Evolutionary conservation across 2,888 invertebrate species (phyloP).

Genomic region (Agonopterix arenella): DNA sequence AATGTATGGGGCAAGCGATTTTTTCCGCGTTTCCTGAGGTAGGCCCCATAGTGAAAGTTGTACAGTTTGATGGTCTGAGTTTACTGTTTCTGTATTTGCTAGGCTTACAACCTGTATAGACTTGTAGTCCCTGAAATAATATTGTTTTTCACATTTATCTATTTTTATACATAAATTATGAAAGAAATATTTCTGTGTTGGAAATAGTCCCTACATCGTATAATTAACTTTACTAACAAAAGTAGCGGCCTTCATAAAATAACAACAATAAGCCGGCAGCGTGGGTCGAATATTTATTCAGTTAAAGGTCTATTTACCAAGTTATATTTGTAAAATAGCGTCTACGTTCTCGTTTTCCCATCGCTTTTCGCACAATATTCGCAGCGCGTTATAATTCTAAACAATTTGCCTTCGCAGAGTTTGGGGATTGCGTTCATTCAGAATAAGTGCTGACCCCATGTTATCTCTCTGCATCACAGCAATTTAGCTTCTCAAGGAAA

Average conservation of each 20-base stretch:
- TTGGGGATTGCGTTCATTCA: conserved; percentile 35
- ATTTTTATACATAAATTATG: no score
- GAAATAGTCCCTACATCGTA: not conserved
- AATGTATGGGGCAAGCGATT: no score
- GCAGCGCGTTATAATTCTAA: conserved; percentile 24
- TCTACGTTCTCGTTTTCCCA: conserved; percentile 10
- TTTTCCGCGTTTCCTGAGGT: no score
- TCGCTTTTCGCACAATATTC: conserved; percentile 8
- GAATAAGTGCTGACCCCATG: conserved; percentile 28
- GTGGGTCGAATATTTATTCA: conserved; percentile 11
- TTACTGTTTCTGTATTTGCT: no score
- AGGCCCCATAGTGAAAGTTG: no score
- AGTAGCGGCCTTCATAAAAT: conserved; percentile 5
- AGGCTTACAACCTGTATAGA: no score
- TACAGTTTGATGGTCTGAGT: no score
- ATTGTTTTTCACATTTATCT: no score
- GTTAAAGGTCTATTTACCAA: conserved; percentile 10
- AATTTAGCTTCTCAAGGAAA: conserved; percentile 30
- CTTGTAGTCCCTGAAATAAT: no score
- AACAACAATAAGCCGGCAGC: conserved; percentile 4
- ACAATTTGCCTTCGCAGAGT: conserved; percentile 33
- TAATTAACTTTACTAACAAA: not conserved
- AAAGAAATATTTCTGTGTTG: no score
- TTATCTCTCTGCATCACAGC: conserved; percentile 36
- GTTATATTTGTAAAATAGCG: conserved; percentile 9